Evolutionary conservation across 2,113 vertebrate genomes (phyloP), one percentile per base, ranked within the genome.

Genomic region (Cynocephalus volans): DNA sequence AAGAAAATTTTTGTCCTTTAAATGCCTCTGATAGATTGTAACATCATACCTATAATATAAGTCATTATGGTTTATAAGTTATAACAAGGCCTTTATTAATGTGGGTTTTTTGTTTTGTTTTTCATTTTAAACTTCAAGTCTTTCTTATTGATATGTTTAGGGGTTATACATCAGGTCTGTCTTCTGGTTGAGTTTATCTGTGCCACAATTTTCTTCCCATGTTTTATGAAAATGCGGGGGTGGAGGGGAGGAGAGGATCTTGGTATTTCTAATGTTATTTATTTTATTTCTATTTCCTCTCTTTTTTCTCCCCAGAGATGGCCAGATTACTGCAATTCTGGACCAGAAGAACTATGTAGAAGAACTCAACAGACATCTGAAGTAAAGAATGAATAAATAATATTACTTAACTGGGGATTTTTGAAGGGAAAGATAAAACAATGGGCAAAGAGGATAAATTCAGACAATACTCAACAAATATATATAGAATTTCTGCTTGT

Each of bases 321-420:
- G 99, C 62, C 99, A 99, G 97, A 99, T 99, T 98, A 99, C 99
- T 52, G 99, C 99, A 18, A 99, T 99, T 96, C 98, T 99, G 83
- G 99, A 99, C 96, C 99, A 99, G 99, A 99, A 99, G 98, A 99
- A 99, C 98, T 99, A 99, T 21, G 99, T 99, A 26, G 99, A 99
- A 98, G 99, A 99, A 97, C 99, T 99, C 77, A 99, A 99, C 96
- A 99, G 99, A 99, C 99, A 99, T 98, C 98, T 99, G 96, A 99
- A 99, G 99, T 99, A 98, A 97, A 73, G 58, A 33, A 1, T 60
- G 13, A 50, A 90, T 94, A 67, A 80, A 86, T 91, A 26, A 7
- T 83, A 54, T 76, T 93, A 54, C 70, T 85, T 96, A 77, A 13
- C 8, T 58, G 5, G 85, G 64, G 58, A 67, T 60, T 93, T 81